Conservation (phyloP, 2,113 vertebrate genomes). For the Myotis yumanensis region DNA sequence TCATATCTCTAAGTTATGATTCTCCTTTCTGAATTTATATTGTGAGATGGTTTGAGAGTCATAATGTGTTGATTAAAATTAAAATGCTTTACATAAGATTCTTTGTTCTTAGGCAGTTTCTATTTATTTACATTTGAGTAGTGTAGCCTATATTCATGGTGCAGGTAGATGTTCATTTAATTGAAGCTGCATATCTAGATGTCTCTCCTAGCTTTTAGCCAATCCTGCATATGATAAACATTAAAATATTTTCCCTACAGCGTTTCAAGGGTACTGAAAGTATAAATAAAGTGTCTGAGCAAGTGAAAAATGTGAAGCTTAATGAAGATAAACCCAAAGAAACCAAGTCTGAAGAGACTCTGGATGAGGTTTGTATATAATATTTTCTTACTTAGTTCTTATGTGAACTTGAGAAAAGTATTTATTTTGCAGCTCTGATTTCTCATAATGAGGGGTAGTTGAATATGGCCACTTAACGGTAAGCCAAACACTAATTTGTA, state of each 20-base stretch:
- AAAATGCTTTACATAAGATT: conserved; percentile 16
- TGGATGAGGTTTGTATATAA: conserved; percentile 88
- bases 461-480: background rate
- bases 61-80: conserved; percentile 32
- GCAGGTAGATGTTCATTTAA: conserved; percentile 42
- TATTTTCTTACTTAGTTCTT: background rate
- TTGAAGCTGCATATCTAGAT: background rate
- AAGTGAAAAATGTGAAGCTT: conserved; percentile 89
- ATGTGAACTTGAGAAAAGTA: conserved; percentile 7
- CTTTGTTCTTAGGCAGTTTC: background rate
- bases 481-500: background rate
- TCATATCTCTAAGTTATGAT: background rate
- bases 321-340: conserved; percentile 90
- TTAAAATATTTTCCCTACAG: conserved; percentile 78
- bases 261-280: conserved; percentile 93
- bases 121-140: background rate
- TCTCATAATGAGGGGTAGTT: background rate
- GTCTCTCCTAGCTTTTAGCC: background rate
- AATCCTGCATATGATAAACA: background rate
- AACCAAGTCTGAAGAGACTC: conserved; percentile 85
- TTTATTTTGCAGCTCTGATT: background rate
- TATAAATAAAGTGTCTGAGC: conserved; percentile 85
- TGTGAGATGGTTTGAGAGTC: background rate
- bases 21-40: conserved; percentile 34
- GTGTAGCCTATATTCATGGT: background rate